Conservation (phyloP, 2,113 vertebrate genomes). For the Anthoscopus minutus region DNA sequence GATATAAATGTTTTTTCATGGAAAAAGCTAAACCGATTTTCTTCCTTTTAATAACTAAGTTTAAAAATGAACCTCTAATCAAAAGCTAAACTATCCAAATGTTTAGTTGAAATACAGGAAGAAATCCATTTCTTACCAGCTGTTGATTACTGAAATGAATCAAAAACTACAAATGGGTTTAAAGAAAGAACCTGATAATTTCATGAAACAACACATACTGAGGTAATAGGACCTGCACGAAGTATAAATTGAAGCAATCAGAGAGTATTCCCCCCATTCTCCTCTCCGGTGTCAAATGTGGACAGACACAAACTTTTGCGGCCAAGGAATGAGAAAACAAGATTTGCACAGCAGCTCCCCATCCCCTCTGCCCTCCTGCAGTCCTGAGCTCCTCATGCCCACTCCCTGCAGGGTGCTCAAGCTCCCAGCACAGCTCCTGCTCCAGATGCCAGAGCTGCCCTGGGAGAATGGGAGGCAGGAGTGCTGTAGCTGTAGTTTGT, state of each 20-base stretch:
- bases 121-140: background rate
- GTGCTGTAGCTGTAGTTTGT: background rate
- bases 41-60: background rate
- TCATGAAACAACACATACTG: background rate
- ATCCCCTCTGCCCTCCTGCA: background rate
- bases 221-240: background rate
- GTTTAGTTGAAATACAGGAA: constrained; percentile 1
- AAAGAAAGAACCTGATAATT: background rate
- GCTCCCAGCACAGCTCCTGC: background rate
- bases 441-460: background rate
- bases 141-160: background rate
- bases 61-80: background rate
- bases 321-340: background rate
- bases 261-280: background rate
- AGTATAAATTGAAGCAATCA: background rate
- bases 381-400: fast-evolving
- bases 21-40: background rate
- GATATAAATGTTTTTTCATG: background rate
- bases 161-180: background rate
- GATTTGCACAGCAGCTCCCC: background rate
- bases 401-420: fast-evolving
- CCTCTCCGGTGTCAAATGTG: background rate
- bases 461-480: background rate
- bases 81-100: background rate
- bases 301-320: background rate